A percentile compares a stretch with the other conserved stretches of the same genome.
Evolutionary conservation across 1,140 invertebrate genomes (phyloP).

Genomic region (Drosophila virilis): DNA sequence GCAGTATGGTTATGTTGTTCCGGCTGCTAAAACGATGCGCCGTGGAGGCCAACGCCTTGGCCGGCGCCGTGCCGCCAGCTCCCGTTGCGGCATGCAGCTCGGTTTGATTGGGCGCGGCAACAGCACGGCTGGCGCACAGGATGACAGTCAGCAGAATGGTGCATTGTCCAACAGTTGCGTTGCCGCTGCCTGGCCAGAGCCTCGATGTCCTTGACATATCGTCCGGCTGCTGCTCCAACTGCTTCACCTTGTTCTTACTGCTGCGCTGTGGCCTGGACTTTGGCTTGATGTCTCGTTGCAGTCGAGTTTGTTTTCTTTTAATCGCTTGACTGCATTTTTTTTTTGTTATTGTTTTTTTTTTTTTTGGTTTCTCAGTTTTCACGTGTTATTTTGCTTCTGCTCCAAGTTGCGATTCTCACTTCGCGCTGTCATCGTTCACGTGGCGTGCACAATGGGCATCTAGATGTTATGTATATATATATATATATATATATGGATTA

Average conservation of each 20-base stretch:
- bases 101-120: not conserved
- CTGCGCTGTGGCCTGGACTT: conserved; percentile 1
- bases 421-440: conserved; percentile 37
- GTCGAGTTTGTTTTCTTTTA: conserved; percentile 9
- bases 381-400: conserved; percentile 19
- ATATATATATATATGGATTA: not conserved
- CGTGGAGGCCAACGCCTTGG: conserved; percentile 24
- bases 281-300: conserved; percentile 14
- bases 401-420: conserved; percentile 9
- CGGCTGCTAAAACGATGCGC: conserved; percentile 33
- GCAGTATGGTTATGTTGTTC: conserved; percentile 75
- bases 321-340: conserved; percentile 38
- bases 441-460: not conserved
- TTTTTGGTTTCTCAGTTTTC: not conserved
- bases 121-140: not conserved
- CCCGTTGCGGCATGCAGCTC: not conserved
- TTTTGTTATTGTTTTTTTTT: not conserved
- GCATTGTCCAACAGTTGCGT: not conserved
- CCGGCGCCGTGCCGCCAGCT: not conserved
- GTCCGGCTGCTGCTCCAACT: not conserved
- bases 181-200: not conserved
- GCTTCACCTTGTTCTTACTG: conserved; percentile 6
- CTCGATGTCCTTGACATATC: conserved; percentile 8
- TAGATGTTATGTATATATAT: not conserved
- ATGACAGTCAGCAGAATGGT: not conserved